Conservation (phyloP, 1,140 invertebrate genomes). For the Ridgeia piscesae region DNA sequence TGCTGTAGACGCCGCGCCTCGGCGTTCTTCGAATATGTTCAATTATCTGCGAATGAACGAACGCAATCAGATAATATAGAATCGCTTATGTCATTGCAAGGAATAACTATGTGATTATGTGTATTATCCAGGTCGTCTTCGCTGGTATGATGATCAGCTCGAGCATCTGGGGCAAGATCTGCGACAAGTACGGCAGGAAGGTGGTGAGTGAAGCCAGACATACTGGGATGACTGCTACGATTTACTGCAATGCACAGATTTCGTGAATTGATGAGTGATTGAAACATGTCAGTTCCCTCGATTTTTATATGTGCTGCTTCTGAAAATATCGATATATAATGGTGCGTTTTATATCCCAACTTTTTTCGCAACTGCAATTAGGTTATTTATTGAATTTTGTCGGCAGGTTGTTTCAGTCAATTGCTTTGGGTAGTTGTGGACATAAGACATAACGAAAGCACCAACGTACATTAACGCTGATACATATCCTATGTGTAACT, state of each 20-base stretch:
- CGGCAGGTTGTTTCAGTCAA: too few species aligned
- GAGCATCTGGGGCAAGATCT: constrained; percentile 92
- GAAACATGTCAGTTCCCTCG: neutral
- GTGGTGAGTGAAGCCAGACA: constrained; percentile 62
- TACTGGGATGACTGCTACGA: neutral
- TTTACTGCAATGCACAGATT: neutral
- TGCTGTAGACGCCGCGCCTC: too few species aligned
- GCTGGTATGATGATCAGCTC: constrained; percentile 96
- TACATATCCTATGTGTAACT: too few species aligned
- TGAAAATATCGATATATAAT: neutral
- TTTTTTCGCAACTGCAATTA: neutral
- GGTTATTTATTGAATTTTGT: neutral
- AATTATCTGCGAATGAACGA: neutral
- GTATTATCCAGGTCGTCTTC: constrained; percentile 78
- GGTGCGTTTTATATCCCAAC: too few species aligned
- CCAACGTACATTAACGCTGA: too few species aligned
- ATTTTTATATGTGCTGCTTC: neutral
- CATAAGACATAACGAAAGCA: too few species aligned
- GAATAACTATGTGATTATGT: neutral
- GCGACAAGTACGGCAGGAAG: constrained; percentile 90
- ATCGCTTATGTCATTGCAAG: neutral
- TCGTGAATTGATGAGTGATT: neutral
- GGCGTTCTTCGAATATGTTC: too few species aligned
- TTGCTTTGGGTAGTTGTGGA: too few species aligned
- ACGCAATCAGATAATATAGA: neutral